Conservation (phyloP, 2,888 invertebrate genomes). For the Quadriops clusia region DNA sequence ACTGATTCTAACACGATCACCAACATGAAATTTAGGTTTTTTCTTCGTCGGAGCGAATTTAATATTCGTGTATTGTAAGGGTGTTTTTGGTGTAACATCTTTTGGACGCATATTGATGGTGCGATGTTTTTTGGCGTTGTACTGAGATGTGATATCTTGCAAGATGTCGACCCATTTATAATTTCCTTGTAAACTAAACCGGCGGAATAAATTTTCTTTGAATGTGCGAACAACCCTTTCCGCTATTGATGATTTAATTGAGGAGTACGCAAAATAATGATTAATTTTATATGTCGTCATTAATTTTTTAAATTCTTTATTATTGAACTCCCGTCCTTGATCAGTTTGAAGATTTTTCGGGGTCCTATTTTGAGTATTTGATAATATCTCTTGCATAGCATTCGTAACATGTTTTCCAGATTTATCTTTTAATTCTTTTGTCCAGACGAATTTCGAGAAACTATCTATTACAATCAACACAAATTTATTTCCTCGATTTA, state of each 20-base stretch:
- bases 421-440: constrained; percentile 25
- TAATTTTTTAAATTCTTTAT: constrained; percentile 18
- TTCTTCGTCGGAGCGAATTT: constrained; percentile 13
- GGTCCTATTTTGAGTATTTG: not conserved
- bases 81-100: constrained; percentile 21
- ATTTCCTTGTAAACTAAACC: constrained; percentile 17
- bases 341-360: constrained; percentile 22
- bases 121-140: constrained; percentile 21
- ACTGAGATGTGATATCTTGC: constrained; percentile 14
- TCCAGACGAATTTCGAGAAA: constrained; percentile 30
- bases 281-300: constrained; percentile 17
- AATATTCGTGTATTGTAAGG: constrained; percentile 10
- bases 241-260: constrained; percentile 23
- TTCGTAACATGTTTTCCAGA: constrained; percentile 18
- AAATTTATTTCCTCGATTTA: constrained; percentile 25
- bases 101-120: constrained; percentile 19
- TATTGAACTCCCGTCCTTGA: constrained; percentile 22
- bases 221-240: constrained; percentile 17
- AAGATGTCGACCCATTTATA: constrained; percentile 17
- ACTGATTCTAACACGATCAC: constrained; percentile 18
- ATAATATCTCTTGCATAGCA: constrained; percentile 19
- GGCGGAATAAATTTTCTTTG: constrained; percentile 16
- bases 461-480: constrained; percentile 26
- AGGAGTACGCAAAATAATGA: constrained; percentile 17
- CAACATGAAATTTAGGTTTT: constrained; percentile 18